Evolutionary conservation across 2,797 vertebrate genomes (phyloP).

Genomic region (Diplodus puntazzo): DNA sequence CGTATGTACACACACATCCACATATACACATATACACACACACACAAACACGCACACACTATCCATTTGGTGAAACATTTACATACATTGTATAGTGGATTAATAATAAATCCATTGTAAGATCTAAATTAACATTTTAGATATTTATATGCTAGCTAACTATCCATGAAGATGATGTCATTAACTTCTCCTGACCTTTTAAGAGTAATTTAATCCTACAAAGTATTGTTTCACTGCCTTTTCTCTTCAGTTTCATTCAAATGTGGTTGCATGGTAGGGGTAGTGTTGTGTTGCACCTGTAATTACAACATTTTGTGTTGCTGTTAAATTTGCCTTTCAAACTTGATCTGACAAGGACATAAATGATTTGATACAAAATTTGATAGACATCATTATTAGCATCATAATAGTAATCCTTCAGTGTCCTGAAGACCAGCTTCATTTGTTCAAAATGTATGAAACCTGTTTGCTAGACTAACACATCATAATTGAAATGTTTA

Average conservation of each 20-base stretch:
- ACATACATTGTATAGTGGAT: background rate
- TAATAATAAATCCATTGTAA: background rate
- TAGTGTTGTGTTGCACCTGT: background rate
- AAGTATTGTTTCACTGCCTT: too few relatives aligned
- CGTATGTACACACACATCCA: background rate
- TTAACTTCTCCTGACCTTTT: background rate
- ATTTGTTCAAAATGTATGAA: background rate
- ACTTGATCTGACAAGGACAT: background rate
- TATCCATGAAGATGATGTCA: too few relatives aligned
- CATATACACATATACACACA: background rate
- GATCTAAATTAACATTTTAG: too few relatives aligned
- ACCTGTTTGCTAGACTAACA: background rate
- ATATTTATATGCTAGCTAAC: background rate
- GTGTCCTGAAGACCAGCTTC: background rate
- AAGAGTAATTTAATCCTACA: background rate
- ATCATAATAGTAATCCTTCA: background rate
- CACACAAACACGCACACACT: slow-evolving; percentile 10
- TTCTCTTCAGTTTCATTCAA: background rate
- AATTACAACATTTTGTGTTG: background rate
- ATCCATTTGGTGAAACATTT: slow-evolving; percentile 9
- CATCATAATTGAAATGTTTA: background rate
- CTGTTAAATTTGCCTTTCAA: background rate
- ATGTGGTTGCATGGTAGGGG: background rate
- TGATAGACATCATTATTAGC: background rate
- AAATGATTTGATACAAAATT: background rate